These are phyloP conservation scores for Gyps fulvus DNA, from an alignment of 2,113 vertebrate genomes.

Conservation along the genomic window DNA sequence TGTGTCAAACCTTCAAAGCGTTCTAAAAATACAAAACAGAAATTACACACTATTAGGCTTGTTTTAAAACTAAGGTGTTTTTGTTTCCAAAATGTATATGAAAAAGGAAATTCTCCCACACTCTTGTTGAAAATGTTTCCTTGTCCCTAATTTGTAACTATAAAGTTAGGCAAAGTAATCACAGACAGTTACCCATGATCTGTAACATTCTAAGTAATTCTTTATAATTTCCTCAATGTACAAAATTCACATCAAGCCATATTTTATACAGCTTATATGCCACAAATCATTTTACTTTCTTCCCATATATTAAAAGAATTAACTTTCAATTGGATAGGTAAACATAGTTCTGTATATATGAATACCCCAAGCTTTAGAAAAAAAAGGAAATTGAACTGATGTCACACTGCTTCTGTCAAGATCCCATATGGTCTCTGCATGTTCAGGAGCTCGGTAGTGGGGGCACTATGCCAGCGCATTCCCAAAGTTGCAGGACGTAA, in stretches of 20 bases:
- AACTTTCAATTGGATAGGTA: background rate
- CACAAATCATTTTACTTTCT: background rate
- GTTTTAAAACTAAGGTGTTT: background rate
- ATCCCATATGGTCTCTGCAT: background rate
- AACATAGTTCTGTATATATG: background rate
- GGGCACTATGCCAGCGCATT: background rate
- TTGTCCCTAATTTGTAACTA: background rate
- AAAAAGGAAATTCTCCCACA: background rate
- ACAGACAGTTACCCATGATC: background rate
- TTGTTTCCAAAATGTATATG: constrained; percentile 35
- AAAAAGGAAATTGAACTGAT: background rate
- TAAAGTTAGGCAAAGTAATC: background rate
- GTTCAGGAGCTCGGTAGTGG: background rate
- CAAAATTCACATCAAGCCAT: background rate
- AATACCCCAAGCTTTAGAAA: background rate
- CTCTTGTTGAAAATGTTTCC: background rate
- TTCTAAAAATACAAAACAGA: constrained; percentile 30
- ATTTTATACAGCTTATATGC: background rate
- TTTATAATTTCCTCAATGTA: background rate
- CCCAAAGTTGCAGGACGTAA: background rate
- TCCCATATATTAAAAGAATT: background rate
- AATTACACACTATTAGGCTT: constrained; percentile 4
- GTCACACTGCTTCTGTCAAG: background rate
- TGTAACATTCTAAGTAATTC: background rate
- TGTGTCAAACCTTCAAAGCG: constrained; percentile 26